phyloP scores from a whole-genome alignment of 1,140 invertebrate genomes.

The Euura lappo region DNA sequence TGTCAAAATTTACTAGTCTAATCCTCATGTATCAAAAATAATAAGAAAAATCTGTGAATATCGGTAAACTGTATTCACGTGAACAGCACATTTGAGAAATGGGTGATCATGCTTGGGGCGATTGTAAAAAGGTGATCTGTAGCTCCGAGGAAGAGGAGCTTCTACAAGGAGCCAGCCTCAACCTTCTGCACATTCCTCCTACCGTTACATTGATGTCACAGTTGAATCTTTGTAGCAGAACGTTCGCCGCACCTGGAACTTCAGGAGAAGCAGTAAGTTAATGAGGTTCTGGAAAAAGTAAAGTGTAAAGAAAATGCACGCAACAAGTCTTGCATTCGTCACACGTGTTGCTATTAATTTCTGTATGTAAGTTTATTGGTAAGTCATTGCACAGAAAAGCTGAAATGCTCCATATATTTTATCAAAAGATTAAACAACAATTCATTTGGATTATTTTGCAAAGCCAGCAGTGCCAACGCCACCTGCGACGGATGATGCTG shows the following conservation, averaged over 20 bases:
- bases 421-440: neutral
- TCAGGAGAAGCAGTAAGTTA: constrained; percentile 34
- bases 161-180: constrained; percentile 26
- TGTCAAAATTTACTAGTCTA: neutral
- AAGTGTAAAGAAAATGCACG: neutral
- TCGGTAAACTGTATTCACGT: constrained; percentile 57
- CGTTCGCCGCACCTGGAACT: constrained; percentile 12
- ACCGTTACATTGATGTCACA: constrained; percentile 16
- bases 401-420: neutral
- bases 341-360: too few relatives aligned
- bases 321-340: too few relatives aligned
- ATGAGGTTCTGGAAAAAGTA: neutral
- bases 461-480: constrained; percentile 25
- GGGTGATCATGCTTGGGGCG: constrained; percentile 34
- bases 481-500: constrained; percentile 35
- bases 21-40: neutral
- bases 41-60: constrained; percentile 50
- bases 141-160: constrained; percentile 40
- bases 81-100: constrained; percentile 19
- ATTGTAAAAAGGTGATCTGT: constrained; percentile 30
- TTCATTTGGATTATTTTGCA: constrained; percentile 8
- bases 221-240: constrained; percentile 23
- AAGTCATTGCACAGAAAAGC: too few relatives aligned
- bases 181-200: constrained; percentile 13
- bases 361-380: too few relatives aligned